phyloP scores from a whole-genome alignment of 2,797 vertebrate species.

The Catamblyrhynchus diadema region DNA sequence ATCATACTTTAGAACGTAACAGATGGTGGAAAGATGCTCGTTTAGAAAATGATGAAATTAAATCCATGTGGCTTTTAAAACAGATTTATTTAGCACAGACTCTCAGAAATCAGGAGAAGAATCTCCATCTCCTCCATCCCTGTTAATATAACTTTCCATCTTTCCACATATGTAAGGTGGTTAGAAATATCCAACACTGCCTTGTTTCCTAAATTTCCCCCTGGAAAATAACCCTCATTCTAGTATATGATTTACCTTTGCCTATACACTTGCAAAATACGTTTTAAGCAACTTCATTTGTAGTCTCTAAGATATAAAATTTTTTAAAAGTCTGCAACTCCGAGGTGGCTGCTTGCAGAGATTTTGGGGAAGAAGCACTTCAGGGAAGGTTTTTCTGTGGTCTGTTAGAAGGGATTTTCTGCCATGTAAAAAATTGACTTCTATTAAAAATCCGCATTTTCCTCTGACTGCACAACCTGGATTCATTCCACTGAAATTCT shows the following conservation, averaged over 20 bases:
- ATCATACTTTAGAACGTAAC: not conserved
- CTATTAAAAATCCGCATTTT: not conserved
- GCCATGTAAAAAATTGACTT: not conserved
- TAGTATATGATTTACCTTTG: not conserved
- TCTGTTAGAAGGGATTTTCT: not conserved
- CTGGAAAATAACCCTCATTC: not conserved
- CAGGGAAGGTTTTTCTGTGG: not conserved
- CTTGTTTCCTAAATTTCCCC: not conserved
- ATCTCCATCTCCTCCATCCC: not conserved
- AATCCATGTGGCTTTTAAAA: not conserved
- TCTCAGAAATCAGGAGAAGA: not conserved
- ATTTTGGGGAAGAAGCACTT: not conserved
- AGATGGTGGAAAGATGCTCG: not conserved
- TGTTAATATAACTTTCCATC: not conserved
- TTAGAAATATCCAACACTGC: not conserved
- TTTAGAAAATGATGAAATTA: not conserved
- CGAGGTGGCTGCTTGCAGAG: not conserved
- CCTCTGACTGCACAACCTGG: not conserved
- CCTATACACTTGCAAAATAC: not conserved
- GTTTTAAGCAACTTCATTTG: not conserved
- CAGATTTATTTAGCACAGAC: not conserved
- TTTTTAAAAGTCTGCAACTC: rapidly evolving
- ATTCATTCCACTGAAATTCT: not conserved
- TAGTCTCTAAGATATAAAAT: not conserved
- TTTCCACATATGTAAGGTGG: not conserved